Conservation (phyloP, 2,113 vertebrate species). For the Notiomystis cincta region DNA sequence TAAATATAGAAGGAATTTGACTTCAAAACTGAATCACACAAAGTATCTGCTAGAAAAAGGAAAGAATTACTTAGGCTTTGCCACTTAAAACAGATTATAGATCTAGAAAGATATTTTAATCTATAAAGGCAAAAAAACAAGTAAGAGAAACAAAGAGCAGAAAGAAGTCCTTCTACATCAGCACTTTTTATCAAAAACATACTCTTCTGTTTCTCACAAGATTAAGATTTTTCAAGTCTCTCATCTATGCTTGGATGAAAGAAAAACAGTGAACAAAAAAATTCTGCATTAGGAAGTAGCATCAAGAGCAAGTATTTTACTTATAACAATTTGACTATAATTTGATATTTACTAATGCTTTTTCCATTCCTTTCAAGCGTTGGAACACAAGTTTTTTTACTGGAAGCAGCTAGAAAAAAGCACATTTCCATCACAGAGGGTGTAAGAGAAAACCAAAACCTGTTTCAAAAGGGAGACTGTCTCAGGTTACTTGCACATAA, state of each 20-base stretch:
- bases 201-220: neutral
- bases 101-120: neutral
- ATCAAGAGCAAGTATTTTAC: neutral
- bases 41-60: neutral
- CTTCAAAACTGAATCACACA: neutral
- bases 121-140: neutral
- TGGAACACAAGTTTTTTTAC: neutral
- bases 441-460: neutral
- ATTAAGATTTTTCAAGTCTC: neutral
- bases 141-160: neutral
- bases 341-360: neutral
- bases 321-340: neutral
- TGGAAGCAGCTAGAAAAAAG: neutral
- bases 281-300: neutral
- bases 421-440: accelerated
- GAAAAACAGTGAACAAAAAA: neutral
- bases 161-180: neutral
- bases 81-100: neutral
- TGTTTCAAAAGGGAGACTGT: neutral
- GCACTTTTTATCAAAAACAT: neutral
- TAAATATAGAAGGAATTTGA: neutral
- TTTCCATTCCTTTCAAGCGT: neutral
- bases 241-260: neutral
- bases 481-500: neutral
- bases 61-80: neutral